Evolutionary conservation across 2,888 invertebrate species (phyloP).

Genomic region (Mythimna pallens): DNA sequence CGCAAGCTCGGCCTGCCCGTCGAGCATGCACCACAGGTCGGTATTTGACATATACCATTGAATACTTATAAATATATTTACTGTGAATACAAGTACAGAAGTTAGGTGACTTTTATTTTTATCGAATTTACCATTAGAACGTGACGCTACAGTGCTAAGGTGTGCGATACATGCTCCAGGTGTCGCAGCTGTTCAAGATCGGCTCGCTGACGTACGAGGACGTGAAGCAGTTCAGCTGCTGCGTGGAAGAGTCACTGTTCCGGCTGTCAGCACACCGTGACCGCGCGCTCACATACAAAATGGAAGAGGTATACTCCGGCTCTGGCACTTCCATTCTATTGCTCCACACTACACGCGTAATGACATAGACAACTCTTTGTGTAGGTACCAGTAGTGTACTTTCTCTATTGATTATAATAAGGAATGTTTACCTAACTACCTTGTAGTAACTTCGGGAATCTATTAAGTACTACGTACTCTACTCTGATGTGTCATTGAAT

Average conservation of each 20-base stretch:
- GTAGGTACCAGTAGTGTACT: not conserved
- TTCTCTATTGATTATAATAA: not conserved
- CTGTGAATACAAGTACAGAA: not conserved
- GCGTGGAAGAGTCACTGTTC: constrained; percentile 98
- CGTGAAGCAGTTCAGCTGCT: constrained; percentile 97
- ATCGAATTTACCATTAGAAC: not conserved
- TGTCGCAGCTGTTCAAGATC: constrained; percentile 98
- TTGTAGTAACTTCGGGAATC: not conserved
- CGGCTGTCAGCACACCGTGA: constrained; percentile 96
- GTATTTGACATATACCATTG: not conserved
- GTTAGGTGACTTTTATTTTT: not conserved
- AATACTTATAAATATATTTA: not conserved
- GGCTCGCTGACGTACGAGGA: constrained; percentile 97
- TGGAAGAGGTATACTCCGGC: constrained; percentile 93
- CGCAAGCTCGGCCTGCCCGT: constrained; percentile 98
- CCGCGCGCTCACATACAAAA: constrained; percentile 97
- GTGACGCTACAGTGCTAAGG: not conserved
- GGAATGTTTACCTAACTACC: not conserved
- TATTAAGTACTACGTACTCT: not conserved
- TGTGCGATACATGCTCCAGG: constrained; percentile 81
- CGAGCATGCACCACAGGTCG: constrained; percentile 98
- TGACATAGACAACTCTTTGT: not conserved
- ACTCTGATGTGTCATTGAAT: not conserved
- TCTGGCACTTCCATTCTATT: not conserved
- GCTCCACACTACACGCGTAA: not conserved